Evolutionary conservation across 2,113 vertebrate species (phyloP).

Genomic region (Protomyctophum bolini): DNA sequence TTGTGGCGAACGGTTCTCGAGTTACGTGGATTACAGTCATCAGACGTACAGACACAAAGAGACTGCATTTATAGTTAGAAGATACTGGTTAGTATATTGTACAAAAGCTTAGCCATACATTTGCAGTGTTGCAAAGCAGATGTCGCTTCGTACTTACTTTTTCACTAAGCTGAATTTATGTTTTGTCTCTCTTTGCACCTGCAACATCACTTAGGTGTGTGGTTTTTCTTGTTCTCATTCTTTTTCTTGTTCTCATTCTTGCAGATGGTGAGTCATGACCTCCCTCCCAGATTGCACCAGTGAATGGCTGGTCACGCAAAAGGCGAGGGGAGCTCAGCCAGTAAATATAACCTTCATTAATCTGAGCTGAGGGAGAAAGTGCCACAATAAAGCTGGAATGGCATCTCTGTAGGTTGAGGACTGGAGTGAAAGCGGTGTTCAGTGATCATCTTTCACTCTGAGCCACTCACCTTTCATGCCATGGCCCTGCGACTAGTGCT

Average conservation of each 20-base stretch:
- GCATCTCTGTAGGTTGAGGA: constrained; percentile 64
- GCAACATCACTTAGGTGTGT: constrained; percentile 36
- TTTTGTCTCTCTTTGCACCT: constrained; percentile 16
- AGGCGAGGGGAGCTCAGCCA: constrained; percentile 59
- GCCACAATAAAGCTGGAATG: constrained; percentile 54
- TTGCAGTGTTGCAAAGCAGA: background rate
- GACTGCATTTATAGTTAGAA: too few relatives aligned
- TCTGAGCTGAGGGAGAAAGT: constrained; percentile 65
- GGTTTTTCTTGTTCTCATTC: constrained; percentile 11
- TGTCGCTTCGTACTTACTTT: background rate
- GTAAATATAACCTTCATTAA: constrained; percentile 56
- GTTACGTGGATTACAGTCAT: too few relatives aligned
- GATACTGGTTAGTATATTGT: too few relatives aligned
- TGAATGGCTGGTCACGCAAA: constrained; percentile 65
- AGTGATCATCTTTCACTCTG: constrained; percentile 81
- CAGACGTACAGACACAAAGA: too few relatives aligned
- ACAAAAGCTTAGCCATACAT: background rate
- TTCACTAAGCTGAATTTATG: constrained; percentile 15
- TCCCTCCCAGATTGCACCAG: constrained; percentile 49
- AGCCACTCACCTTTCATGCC: constrained; percentile 70
- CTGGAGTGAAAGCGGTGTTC: constrained; percentile 64
- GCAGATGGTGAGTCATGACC: constrained; percentile 75
- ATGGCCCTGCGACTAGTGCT: constrained; percentile 50
- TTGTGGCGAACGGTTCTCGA: too few relatives aligned
- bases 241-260: constrained; percentile 37